Percentiles rank a stretch among this genome's conserved stretches.
Conservation (phyloP, 2,113 vertebrate species). For the Tupaia chinensis region DNA sequence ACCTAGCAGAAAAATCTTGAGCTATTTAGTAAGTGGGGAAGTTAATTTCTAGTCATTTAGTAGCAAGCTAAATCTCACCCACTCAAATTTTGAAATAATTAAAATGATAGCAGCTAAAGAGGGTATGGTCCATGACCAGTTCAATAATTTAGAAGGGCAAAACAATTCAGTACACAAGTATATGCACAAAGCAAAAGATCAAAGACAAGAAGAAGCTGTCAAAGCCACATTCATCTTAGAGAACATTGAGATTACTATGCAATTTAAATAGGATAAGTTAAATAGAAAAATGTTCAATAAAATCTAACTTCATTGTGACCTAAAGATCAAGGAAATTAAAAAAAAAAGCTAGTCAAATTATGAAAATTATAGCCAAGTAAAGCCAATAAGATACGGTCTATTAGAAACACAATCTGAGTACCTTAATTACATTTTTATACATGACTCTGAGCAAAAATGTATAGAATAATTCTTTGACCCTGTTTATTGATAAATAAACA, state of each 20-base stretch:
- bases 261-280: background rate
- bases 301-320: background rate
- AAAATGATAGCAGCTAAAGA: background rate
- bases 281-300: background rate
- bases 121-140: background rate
- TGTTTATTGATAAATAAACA: background rate
- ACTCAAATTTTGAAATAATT: background rate
- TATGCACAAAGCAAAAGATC: background rate
- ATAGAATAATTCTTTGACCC: background rate
- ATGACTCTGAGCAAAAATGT: background rate
- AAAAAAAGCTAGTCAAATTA: background rate
- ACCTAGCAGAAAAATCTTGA: background rate
- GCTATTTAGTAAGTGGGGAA: background rate
- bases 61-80: background rate
- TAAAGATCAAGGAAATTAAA: background rate
- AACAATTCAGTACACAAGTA: background rate
- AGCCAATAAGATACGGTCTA: background rate
- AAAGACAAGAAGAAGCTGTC: background rate
- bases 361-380: background rate
- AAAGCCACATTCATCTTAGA: background rate
- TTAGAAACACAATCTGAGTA: background rate
- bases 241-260: background rate
- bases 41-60: background rate
- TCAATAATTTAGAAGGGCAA: background rate
- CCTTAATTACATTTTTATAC: background rate